phyloP scores from a whole-genome alignment of 53 echinoderm and acorn worm species.

The Patiria pectinifera region DNA sequence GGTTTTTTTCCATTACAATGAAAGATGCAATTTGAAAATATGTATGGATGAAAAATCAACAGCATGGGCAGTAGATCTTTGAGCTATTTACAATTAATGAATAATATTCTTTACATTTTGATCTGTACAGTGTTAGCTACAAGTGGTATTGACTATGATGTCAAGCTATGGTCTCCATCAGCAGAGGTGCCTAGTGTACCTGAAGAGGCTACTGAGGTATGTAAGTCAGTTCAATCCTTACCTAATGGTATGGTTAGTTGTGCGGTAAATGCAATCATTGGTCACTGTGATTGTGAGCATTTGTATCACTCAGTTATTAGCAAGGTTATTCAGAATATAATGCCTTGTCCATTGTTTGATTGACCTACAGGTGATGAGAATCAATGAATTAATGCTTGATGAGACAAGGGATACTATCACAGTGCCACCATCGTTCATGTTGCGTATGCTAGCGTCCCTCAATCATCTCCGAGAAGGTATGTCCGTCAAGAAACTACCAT shows the following conservation, averaged over 20 bases:
- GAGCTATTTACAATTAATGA: too few relatives aligned
- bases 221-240: neutral
- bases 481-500: neutral
- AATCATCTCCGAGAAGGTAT: constrained; percentile 94
- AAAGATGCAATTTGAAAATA: too few relatives aligned
- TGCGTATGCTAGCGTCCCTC: constrained; percentile 93
- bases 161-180: constrained; percentile 91
- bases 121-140: constrained; percentile 83
- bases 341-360: neutral
- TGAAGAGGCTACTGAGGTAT: constrained; percentile 83
- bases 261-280: too few relatives aligned
- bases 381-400: constrained; percentile 97
- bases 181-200: constrained; percentile 74
- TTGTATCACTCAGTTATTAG: too few relatives aligned
- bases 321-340: too few relatives aligned
- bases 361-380: constrained; percentile 84
- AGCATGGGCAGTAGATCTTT: too few relatives aligned
- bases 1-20: too few relatives aligned
- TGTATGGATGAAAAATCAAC: too few relatives aligned
- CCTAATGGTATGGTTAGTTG: neutral
- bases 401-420: constrained; percentile 99
- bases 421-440: constrained; percentile 98
- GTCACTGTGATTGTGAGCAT: too few relatives aligned
- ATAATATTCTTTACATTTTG: too few relatives aligned
- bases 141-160: constrained; percentile 97